phyloP scores from a whole-genome alignment of 2,113 vertebrate genomes.

The Catharus minimus region DNA sequence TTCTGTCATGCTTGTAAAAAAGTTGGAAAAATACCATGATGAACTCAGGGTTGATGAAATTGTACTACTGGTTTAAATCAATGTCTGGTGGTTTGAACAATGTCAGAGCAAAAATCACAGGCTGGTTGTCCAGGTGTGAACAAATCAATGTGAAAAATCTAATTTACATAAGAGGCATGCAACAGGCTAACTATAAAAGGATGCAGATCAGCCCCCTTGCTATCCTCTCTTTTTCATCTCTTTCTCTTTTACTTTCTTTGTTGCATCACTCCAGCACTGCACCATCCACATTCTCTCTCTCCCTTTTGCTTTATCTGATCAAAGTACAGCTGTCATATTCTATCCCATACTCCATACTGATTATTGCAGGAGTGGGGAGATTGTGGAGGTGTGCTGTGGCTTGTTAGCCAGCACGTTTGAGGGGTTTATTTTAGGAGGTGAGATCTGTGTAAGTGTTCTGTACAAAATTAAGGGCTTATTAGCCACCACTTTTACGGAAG shows the following conservation, averaged over 20 bases:
- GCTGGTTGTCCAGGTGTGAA: background rate
- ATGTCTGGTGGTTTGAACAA: background rate
- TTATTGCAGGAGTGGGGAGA: background rate
- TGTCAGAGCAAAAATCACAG: background rate
- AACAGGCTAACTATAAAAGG: background rate
- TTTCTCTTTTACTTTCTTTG: background rate
- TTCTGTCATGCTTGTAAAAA: constrained; percentile 25
- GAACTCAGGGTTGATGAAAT: constrained; percentile 12
- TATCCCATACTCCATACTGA: background rate
- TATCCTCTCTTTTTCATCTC: background rate
- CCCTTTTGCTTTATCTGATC: background rate
- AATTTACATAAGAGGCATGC: background rate
- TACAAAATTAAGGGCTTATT: background rate
- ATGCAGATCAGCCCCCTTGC: background rate
- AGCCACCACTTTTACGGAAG: background rate
- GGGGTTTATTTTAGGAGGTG: background rate
- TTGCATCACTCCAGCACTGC: background rate
- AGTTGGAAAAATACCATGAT: constrained; percentile 13
- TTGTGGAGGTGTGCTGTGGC: background rate
- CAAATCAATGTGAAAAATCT: background rate
- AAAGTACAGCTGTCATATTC: background rate
- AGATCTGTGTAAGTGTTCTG: background rate
- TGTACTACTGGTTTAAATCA: background rate
- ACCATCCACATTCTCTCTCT: background rate
- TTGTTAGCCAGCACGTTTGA: background rate